phyloP scores from a whole-genome alignment of 2,888 invertebrate genomes.

The Hypolimnas misippus region DNA sequence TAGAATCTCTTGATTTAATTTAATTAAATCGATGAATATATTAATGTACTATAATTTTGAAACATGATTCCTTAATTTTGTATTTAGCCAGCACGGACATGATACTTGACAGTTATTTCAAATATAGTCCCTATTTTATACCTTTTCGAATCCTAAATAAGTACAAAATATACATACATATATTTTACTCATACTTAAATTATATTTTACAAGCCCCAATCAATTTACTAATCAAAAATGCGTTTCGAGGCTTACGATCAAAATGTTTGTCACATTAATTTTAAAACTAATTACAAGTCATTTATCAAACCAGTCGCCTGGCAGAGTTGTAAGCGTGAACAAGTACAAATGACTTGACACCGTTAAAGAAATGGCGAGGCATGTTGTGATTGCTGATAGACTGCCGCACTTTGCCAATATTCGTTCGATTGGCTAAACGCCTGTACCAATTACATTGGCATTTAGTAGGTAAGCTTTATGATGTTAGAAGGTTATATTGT shows the following conservation, averaged over 20 bases:
- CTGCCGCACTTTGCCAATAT: constrained; percentile 47
- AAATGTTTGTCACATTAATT: constrained; percentile 34
- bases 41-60: background rate
- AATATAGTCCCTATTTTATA: too few relatives aligned
- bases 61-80: too few relatives aligned
- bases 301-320: constrained; percentile 35
- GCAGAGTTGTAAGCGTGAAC: constrained; percentile 26
- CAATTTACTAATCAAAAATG: background rate
- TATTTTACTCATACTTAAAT: too few relatives aligned
- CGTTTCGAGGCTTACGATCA: background rate
- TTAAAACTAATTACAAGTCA: constrained; percentile 35
- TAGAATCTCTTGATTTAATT: background rate
- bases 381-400: constrained; percentile 53
- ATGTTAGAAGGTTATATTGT: background rate
- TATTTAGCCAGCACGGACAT: too few relatives aligned
- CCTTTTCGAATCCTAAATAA: too few relatives aligned
- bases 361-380: constrained; percentile 16
- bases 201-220: too few relatives aligned
- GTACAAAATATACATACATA: too few relatives aligned
- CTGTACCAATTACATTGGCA: constrained; percentile 5
- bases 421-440: constrained; percentile 3
- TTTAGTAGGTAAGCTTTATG: background rate
- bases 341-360: constrained; percentile 30
- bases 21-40: too few relatives aligned
- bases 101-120: too few relatives aligned